A percentile compares a stretch with the other conserved stretches of the same genome.
These are phyloP conservation scores for Salarias fasciatus DNA, from an alignment of 2,797 vertebrate genomes.

Conservation along the genomic window DNA sequence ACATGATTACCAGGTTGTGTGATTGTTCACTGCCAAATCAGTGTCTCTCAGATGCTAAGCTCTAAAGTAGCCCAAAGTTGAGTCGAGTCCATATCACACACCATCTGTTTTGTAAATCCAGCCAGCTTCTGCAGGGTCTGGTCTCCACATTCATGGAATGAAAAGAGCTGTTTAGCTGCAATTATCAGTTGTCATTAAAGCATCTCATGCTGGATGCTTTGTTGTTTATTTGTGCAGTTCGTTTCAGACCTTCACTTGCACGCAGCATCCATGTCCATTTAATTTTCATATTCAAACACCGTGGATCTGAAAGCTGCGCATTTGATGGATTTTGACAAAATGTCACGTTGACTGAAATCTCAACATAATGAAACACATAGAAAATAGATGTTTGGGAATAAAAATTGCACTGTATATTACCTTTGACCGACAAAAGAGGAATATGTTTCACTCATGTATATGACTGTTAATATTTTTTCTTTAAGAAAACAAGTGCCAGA, in stretches of 20 bases:
- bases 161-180: slow-evolving; percentile 29
- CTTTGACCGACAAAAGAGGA: not conserved
- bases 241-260: slow-evolving; percentile 13
- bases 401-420: too few species aligned
- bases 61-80: slow-evolving; percentile 64
- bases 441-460: slow-evolving; percentile 27
- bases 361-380: too few species aligned
- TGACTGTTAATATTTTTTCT: slow-evolving; percentile 22
- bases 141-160: slow-evolving; percentile 25
- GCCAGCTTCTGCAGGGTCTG: slow-evolving; percentile 44
- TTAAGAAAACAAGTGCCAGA: slow-evolving; percentile 34
- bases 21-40: slow-evolving; percentile 61
- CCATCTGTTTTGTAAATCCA: slow-evolving; percentile 70
- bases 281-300: slow-evolving; percentile 25
- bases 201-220: slow-evolving; percentile 7
- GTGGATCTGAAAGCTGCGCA: slow-evolving; percentile 23
- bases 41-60: slow-evolving; percentile 60
- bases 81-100: slow-evolving; percentile 62
- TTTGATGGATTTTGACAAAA: slow-evolving; percentile 21
- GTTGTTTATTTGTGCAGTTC: slow-evolving; percentile 12
- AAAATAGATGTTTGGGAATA: too few species aligned
- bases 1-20: slow-evolving; percentile 66
- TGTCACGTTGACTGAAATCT: not conserved
- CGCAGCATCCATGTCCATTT: slow-evolving; percentile 7
- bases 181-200: slow-evolving; percentile 38